Base-by-base conservation (phyloP, 2,113 vertebrate genomes). In the Chaetura pelagica region DNA sequence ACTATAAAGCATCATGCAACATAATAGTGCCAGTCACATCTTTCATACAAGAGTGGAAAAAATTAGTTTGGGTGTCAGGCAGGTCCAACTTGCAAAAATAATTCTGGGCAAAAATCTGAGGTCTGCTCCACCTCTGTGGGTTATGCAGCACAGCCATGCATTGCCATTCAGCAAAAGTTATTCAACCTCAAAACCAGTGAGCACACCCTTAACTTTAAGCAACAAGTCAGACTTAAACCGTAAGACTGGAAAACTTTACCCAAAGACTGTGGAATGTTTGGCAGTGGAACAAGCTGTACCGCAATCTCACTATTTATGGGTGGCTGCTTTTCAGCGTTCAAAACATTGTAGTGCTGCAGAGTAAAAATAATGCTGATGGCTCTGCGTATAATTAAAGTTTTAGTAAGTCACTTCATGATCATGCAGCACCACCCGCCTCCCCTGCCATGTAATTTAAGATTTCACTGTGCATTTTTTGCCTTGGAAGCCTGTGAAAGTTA, bases 241-340 rank as follows among this genome's bases (percentile, higher is more conserved):
- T 30, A 57, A 58, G 44, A 57, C 40, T 29, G 71, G 84, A 80
- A 76, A 89, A 69, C 89, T 82, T 96, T 78, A 67, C 38, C 66
- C 86, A 78, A 79, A 63, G 82, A 75, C 20, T 88, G 55, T 89
- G 89, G 89, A 96, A 86, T 88, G 87, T 54, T 81, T 93, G 90
- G 82, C 89, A 84, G 58, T 34, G 32, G 83, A 92, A 94, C 90
- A 81, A 86, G 72, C 51, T 90, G 76, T 95, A 42, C 95, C 74
- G 84, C 61, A 66, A n/a, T 91, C 93, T 87, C 89, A 94, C 94
- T 93, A 79, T 95, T 94, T 96, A 97, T 91, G 78, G 51, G 75
- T 79, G 64, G 51, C 57, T 94, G 84, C 74, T 91, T 58, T 79
- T 77, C 51, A 94, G 48, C 3, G 9, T 77, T 90, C 89, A 91